Base-by-base conservation (phyloP, 2,888 invertebrate species). In the Eristalis pertinax region DNA sequence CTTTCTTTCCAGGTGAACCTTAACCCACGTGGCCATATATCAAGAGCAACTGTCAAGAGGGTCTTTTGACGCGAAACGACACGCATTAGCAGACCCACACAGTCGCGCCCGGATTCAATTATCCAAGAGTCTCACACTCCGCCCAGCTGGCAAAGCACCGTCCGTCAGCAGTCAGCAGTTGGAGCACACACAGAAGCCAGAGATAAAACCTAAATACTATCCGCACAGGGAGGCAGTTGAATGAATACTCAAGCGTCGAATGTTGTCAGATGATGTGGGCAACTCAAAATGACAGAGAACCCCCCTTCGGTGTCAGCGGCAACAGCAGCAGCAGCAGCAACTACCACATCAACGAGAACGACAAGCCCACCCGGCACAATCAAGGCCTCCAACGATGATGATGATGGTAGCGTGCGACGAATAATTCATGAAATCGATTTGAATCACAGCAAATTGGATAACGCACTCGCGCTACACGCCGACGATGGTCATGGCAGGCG, bases 311-410 rank as follows among this genome's bases (percentile, higher is more conserved):
- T 84, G 73, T 77, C 77, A 76, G 76, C 77, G 82, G 58, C 85
- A 80, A 50, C 81, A 80, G 89, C 80, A 89, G 90, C 89, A 90
- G 89, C 89, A 91, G 90, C 85, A 81, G 65, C 89, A 13, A 19
- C 83, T 62, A 77, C 75, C 62, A 26, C 89, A 84, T 70, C 83
- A 80, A 38, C 89, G 62, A 67, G 69, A 43, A 41, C 88, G 65
- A 64, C 89, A 22, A 58, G 26, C 24, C 60, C 26, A 38, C 62
- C 35, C 22, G 67, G 22, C 11, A 32, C 35, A 50, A 29, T 35
- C 19, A 74, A 58, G 56, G 35, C 63, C 69, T 35, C 60, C 43
- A 22, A 15, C 56, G 38, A 50, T 15, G 67, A 68, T 56, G 69
- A 82, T 43, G 76, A 76, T 58, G 22, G 43, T 43, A 72, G 76